Evolutionary conservation across 2,888 invertebrate genomes (phyloP).

Genomic region (Acanthosepion pharaonis): DNA sequence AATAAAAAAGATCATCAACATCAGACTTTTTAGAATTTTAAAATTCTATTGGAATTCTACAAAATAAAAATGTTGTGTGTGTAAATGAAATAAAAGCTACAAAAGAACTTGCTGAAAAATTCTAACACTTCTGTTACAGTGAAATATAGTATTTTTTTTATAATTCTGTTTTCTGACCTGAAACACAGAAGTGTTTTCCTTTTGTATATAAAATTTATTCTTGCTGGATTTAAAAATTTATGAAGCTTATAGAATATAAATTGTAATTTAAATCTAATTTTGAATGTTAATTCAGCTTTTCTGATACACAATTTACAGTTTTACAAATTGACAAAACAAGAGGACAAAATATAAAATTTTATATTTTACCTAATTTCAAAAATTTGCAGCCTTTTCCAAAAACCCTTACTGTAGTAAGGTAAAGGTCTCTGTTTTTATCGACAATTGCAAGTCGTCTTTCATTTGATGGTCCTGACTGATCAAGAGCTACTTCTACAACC

Average conservation of each 20-base stretch:
- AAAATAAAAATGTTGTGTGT: too few species aligned
- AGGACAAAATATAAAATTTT: constrained; percentile 58
- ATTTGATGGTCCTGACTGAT: constrained; percentile 85
- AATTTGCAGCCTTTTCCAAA: constrained; percentile 80
- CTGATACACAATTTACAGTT: neutral
- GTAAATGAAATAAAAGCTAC: too few species aligned
- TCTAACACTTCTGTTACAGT: too few species aligned
- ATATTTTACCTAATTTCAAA: constrained; percentile 84
- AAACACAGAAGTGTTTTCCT: too few species aligned
- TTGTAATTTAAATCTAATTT: neutral
- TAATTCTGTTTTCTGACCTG: too few species aligned
- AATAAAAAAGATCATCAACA: too few species aligned
- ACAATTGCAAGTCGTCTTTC: constrained; percentile 90
- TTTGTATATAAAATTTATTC: too few species aligned
- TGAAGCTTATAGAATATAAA: neutral
- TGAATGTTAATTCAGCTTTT: neutral
- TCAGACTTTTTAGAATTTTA: too few species aligned
- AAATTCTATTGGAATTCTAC: too few species aligned
- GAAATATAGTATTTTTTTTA: too few species aligned
- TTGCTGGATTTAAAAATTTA: neutral
- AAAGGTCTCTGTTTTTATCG: constrained; percentile 91
- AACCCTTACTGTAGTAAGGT: constrained; percentile 82
- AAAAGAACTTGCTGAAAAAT: too few species aligned
- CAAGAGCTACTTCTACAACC: constrained; percentile 87
- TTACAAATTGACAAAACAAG: neutral